Conservation (phyloP, 2,113 vertebrate species). For the Phoxinus phoxinus region DNA sequence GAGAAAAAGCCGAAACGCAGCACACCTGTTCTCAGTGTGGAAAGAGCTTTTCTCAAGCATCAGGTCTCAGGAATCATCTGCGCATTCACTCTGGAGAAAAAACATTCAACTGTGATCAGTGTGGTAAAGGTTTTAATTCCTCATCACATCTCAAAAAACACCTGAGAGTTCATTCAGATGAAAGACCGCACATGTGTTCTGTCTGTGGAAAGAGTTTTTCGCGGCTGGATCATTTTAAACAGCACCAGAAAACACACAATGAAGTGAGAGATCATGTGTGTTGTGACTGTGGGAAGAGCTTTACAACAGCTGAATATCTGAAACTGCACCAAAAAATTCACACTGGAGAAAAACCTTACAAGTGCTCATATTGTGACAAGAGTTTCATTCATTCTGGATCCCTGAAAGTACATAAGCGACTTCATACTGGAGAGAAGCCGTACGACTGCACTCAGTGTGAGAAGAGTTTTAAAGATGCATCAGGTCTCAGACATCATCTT, state of each 20-base stretch:
- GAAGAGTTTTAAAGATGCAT: too few species aligned
- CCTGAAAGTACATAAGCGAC: too few species aligned
- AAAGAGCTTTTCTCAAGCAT: not conserved
- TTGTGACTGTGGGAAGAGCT: not conserved
- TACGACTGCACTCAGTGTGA: too few species aligned
- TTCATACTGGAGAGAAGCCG: too few species aligned
- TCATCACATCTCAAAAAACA: not conserved
- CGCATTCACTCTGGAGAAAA: not conserved
- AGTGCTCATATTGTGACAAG: not conserved
- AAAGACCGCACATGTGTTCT: not conserved
- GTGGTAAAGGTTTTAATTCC: not conserved
- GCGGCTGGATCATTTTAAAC: not conserved
- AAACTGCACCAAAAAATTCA: too few species aligned
- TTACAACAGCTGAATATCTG: too few species aligned
- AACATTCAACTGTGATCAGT: not conserved
- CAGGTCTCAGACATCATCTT: too few species aligned
- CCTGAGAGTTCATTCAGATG: not conserved
- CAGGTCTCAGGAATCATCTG: not conserved
- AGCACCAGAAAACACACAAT: not conserved
- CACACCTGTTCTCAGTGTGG: not conserved
- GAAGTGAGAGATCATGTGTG: not conserved
- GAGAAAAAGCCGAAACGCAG: not conserved
- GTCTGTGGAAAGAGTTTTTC: not conserved
- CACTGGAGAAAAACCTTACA: too few species aligned
- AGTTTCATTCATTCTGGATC: accelerated